Conservation (phyloP, 1,140 invertebrate genomes). For the Drosophila mojavensis region DNA sequence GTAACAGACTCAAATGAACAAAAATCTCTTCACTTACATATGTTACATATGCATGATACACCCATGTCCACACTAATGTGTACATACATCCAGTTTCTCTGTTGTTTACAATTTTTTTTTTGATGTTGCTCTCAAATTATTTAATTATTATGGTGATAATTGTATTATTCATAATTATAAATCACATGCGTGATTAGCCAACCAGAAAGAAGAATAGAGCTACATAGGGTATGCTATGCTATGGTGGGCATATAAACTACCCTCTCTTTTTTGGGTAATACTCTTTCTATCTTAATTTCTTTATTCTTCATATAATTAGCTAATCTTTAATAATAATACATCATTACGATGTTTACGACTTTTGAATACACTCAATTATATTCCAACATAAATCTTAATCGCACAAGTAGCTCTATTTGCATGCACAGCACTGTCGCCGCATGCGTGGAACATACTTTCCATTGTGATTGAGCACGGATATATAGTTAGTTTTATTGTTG, state of each 20-base stretch:
- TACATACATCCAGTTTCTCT: not conserved
- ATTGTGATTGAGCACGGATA: constrained; percentile 8
- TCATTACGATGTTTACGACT: too few species aligned
- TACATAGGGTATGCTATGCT: too few species aligned
- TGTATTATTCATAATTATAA: constrained; percentile 2
- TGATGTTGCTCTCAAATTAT: not conserved
- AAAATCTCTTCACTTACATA: constrained; percentile 3
- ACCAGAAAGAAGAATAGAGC: too few species aligned
- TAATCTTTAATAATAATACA: too few species aligned
- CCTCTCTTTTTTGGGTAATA: too few species aligned
- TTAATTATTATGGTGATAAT: constrained; percentile 11
- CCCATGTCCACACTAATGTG: not conserved
- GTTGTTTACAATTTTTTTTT: not conserved
- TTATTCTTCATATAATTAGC: too few species aligned
- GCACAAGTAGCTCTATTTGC: not conserved
- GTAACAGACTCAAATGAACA: not conserved
- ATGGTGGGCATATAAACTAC: too few species aligned
- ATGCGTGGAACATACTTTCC: constrained; percentile 24
- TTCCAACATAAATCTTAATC: too few species aligned
- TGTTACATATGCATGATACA: constrained; percentile 3
- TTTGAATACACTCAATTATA: too few species aligned
- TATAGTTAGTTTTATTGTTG: too few species aligned
- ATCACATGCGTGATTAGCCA: too few species aligned
- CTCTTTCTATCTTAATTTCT: too few species aligned
- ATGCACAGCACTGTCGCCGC: not conserved